These are phyloP conservation scores for Apodemia hepburni DNA, from an alignment of 2,888 invertebrate genomes.

Conservation along the genomic window DNA sequence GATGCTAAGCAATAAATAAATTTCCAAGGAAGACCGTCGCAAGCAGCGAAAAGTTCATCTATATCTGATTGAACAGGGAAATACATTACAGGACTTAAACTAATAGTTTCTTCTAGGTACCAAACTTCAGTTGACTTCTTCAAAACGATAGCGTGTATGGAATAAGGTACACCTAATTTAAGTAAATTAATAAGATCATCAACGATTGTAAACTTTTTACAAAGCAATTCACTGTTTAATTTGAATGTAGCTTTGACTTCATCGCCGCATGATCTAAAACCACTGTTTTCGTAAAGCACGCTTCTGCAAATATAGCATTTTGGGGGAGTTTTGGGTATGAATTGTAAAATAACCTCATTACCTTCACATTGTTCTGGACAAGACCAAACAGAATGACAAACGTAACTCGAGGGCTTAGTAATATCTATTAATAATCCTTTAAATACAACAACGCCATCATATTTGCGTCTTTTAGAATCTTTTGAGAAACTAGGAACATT, in stretches of 20 bases:
- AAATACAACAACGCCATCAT: conserved; percentile 46
- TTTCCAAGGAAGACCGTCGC: conserved; percentile 57
- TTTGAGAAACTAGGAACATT: conserved; percentile 43
- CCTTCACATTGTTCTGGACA: conserved; percentile 71
- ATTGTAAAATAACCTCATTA: conserved; percentile 57
- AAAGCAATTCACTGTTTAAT: conserved; percentile 38
- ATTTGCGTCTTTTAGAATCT: conserved; percentile 38
- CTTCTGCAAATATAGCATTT: conserved; percentile 59
- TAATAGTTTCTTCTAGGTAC: conserved; percentile 49
- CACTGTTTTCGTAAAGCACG: conserved; percentile 61
- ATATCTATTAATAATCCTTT: conserved; percentile 51
- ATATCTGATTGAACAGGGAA: conserved; percentile 48
- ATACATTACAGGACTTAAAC: conserved; percentile 44
- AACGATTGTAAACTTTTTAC: conserved; percentile 45
- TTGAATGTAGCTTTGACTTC: conserved; percentile 52
- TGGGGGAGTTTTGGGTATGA: conserved; percentile 58
- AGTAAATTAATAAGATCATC: conserved; percentile 57
- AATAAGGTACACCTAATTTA: conserved; percentile 48
- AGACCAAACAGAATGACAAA: conserved; percentile 66
- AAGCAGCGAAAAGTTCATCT: conserved; percentile 46
- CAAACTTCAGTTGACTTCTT: conserved; percentile 50
- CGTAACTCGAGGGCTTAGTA: conserved; percentile 53
- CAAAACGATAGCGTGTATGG: conserved; percentile 43
- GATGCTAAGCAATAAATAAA: conserved; percentile 68
- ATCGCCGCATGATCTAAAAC: conserved; percentile 61